A percentile compares a stretch with the other conserved stretches of the same genome.
These are phyloP conservation scores for Oceanites oceanicus DNA, from an alignment of 2,113 vertebrate species.

Conservation along the genomic window DNA sequence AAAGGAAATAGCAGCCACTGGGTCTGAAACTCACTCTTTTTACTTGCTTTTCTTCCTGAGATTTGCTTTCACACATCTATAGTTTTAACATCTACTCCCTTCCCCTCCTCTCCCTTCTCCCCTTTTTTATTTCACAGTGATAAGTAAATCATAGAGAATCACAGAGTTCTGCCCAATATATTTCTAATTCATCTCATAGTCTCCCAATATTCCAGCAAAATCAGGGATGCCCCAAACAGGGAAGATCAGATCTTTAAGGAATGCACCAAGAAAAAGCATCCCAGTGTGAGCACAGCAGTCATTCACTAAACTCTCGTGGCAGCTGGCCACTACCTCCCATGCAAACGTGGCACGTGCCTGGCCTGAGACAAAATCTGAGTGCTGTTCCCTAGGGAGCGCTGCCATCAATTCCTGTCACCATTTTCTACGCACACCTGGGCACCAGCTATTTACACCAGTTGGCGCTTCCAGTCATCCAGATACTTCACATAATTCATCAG, in stretches of 20 bases:
- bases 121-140: background rate
- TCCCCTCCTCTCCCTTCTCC: background rate
- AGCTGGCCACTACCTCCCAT: background rate
- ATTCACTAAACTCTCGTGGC: background rate
- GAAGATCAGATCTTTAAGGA: background rate
- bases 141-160: background rate
- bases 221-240: background rate
- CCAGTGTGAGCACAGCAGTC: background rate
- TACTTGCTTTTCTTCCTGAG: background rate
- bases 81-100: background rate
- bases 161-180: background rate
- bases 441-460: constrained; percentile 34
- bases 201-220: background rate
- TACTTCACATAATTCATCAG: constrained; percentile 34
- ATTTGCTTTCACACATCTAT: background rate
- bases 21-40: background rate
- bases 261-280: background rate
- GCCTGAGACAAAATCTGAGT: background rate
- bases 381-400: background rate
- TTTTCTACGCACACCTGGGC: background rate
- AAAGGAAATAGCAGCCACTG: background rate
- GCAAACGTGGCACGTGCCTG: background rate
- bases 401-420: background rate
- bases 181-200: background rate
- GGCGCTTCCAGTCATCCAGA: constrained; percentile 44